Evolutionary conservation across 2,797 vertebrate species (phyloP).

Genomic region (Epinephelus malabaricus): DNA sequence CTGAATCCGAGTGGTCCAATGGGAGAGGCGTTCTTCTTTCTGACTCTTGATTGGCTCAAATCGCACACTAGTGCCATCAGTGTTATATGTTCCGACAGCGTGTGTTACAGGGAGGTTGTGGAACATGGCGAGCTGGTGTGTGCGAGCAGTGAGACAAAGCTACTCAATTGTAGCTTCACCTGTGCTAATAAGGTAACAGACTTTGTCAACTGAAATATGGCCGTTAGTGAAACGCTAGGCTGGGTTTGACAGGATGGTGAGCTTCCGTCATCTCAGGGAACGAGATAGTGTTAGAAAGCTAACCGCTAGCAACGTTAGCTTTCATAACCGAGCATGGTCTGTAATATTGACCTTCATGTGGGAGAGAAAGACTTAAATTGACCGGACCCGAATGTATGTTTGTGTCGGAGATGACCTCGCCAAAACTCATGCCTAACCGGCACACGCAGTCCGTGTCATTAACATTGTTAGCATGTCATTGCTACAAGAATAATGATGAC

Average conservation of each 20-base stretch:
- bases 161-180: constrained; percentile 72
- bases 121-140: constrained; percentile 85
- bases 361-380: no score
- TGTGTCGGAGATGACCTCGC: rapidly evolving
- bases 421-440: rapidly evolving
- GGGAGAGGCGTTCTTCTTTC: rapidly evolving
- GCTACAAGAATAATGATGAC: constrained; percentile 34
- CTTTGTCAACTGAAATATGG: not conserved
- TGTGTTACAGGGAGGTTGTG: constrained; percentile 48
- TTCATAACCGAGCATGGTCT: not conserved
- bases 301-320: constrained; percentile 51
- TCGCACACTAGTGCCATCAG: rapidly evolving
- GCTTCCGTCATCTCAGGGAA: not conserved
- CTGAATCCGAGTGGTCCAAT: constrained; percentile 62
- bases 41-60: constrained; percentile 69
- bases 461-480: not conserved
- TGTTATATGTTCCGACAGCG: constrained; percentile 52
- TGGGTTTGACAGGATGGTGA: not conserved
- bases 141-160: constrained; percentile 78
- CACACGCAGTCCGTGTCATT: rapidly evolving
- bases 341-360: constrained; percentile 27
- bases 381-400: not conserved
- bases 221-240: not conserved
- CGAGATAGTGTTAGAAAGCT: no score
- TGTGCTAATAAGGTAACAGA: constrained; percentile 71